A percentile compares a stretch with the other conserved stretches of the same genome.
These are phyloP conservation scores for Poeciliopsis prolifica DNA, from an alignment of 2,113 vertebrate genomes.

Conservation along the genomic window DNA sequence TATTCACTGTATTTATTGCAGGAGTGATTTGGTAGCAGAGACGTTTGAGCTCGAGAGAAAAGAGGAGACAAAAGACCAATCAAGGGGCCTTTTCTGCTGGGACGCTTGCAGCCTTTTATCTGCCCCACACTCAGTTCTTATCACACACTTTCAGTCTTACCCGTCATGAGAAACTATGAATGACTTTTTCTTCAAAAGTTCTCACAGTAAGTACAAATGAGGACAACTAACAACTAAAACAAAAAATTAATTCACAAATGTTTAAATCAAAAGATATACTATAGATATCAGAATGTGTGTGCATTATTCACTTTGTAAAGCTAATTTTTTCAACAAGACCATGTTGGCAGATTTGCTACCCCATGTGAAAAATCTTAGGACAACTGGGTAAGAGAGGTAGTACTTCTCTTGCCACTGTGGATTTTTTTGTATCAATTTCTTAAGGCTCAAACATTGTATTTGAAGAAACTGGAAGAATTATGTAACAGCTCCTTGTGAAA, in stretches of 20 bases:
- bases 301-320: too few species aligned
- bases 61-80: constrained; percentile 58
- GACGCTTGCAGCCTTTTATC: constrained; percentile 56
- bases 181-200: constrained; percentile 32
- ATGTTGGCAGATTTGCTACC: too few species aligned
- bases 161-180: constrained; percentile 40
- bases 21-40: constrained; percentile 37
- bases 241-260: constrained; percentile 2
- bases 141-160: constrained; percentile 50
- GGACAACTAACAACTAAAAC: constrained; percentile 15
- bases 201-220: background rate
- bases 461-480: background rate
- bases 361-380: too few species aligned
- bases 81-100: constrained; percentile 32
- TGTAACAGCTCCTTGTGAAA: constrained; percentile 23
- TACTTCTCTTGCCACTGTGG: constrained; percentile 9
- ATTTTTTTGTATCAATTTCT: constrained; percentile 9
- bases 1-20: constrained; percentile 56
- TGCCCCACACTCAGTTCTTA: constrained; percentile 43
- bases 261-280: too few species aligned
- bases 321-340: too few species aligned
- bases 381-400: too few species aligned
- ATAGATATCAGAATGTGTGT: too few species aligned
- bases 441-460: background rate
- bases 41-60: constrained; percentile 42